These are phyloP conservation scores for Polylopha cassiicola DNA, from an alignment of 2,888 invertebrate genomes.

Conservation along the genomic window DNA sequence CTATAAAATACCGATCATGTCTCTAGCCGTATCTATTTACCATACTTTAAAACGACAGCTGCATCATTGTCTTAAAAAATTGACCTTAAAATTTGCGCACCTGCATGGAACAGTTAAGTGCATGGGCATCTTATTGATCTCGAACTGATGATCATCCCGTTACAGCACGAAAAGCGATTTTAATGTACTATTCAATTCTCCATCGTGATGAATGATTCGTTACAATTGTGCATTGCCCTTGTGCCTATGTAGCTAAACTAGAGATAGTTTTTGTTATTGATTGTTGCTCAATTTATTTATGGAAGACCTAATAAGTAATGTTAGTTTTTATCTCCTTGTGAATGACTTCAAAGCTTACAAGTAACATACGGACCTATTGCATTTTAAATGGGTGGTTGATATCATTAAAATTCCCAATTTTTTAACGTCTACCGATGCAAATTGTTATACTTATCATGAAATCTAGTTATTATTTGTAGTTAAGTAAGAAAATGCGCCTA, in stretches of 20 bases:
- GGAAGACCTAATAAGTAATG: too few relatives aligned
- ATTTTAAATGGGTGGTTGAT: slow-evolving; percentile 1
- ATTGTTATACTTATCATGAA: slow-evolving; percentile 28
- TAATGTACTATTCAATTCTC: background rate
- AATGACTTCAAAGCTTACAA: too few relatives aligned
- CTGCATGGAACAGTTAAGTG: slow-evolving; percentile 36
- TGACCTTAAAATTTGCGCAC: slow-evolving; percentile 59
- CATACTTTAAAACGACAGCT: slow-evolving; percentile 67
- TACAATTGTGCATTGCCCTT: too few relatives aligned
- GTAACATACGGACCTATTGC: too few relatives aligned
- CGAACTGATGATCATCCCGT: slow-evolving; percentile 13
- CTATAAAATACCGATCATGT: slow-evolving; percentile 76
- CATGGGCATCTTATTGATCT: slow-evolving; percentile 18
- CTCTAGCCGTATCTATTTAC: slow-evolving; percentile 70
- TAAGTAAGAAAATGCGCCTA: slow-evolving; percentile 37
- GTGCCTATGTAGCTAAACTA: too few relatives aligned
- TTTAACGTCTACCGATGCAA: slow-evolving; percentile 2
- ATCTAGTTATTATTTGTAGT: slow-evolving; percentile 48
- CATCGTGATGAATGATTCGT: background rate
- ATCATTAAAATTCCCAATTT: background rate
- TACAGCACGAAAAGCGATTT: background rate
- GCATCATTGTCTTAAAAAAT: slow-evolving; percentile 66
- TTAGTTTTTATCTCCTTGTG: too few relatives aligned
- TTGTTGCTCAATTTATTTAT: too few relatives aligned
- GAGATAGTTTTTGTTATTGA: too few relatives aligned